A percentile compares a stretch with the other conserved stretches of the same genome.
These are phyloP conservation scores for Neuroterus valhalla DNA, from an alignment of 1,140 invertebrate genomes.

Conservation along the genomic window DNA sequence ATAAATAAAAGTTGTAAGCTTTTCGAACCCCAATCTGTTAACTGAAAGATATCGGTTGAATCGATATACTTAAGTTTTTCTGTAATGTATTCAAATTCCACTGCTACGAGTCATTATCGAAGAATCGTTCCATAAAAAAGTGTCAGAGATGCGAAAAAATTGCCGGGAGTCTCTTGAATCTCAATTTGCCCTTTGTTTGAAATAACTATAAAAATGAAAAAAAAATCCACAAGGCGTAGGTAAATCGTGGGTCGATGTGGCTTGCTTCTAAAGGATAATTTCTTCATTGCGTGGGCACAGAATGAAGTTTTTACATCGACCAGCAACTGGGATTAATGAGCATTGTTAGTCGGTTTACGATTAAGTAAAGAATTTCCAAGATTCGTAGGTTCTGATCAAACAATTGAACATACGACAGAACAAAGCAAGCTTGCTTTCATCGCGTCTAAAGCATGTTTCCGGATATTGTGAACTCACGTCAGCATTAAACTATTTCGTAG, in stretches of 20 bases:
- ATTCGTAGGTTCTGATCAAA: not conserved
- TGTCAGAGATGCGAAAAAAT: slow-evolving; percentile 1
- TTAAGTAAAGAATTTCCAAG: not conserved
- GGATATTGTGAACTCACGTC: not conserved
- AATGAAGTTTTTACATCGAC: slow-evolving; percentile 10
- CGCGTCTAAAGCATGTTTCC: not conserved
- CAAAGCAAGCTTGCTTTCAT: not conserved
- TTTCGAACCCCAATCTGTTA: too few relatives aligned
- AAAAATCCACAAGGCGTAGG: not conserved
- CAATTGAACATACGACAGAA: too few relatives aligned
- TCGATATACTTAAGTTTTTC: too few relatives aligned
- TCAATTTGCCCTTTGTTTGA: slow-evolving; percentile 11
- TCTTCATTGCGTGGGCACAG: slow-evolving; percentile 5
- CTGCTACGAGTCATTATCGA: not conserved
- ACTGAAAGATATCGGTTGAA: too few relatives aligned
- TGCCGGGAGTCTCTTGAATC: not conserved
- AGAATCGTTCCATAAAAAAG: not conserved
- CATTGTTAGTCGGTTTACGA: not conserved
- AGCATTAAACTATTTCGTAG: not conserved
- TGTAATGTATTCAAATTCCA: not conserved
- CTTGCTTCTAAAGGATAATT: not conserved
- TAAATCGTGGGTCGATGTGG: not conserved
- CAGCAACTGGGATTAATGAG: not conserved
- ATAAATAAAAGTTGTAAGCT: too few relatives aligned
- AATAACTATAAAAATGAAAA: not conserved